Evolutionary conservation across 2,113 vertebrate genomes (phyloP), one percentile per base, ranked within the genome.

Genomic region (Planiliza haematocheilus): DNA sequence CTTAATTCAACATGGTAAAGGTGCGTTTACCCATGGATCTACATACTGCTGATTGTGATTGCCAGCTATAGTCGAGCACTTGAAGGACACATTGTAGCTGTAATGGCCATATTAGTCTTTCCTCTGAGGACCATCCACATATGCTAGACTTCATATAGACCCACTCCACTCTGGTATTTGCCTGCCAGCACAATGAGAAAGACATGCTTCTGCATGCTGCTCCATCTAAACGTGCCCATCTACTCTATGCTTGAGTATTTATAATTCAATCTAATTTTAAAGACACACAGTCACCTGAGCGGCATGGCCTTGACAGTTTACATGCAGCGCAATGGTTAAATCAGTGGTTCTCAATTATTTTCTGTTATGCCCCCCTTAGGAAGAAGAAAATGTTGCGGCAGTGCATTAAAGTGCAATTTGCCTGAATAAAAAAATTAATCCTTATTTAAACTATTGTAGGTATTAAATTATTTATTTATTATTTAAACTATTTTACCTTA

Each of bases 171-270:
- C 95, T 94, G 93, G 74, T 91, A 88, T 88, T 89, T 93, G 86
- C 92, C 91, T 92, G 91, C 85, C 84, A 91, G 89, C 93, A 90
- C 88, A 81, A 53, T 38, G 49, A 59, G 36, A 72, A 34, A 81
- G 93, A 90, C 95, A 95, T 94, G 94, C 91, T 91, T 71, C 82
- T 92, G 93, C 95, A 94, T 86, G 95, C 90, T 89, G 77, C 20
- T 30, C 12, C 8, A 57, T 45, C 17, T 48, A 69, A 24, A 49
- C 66, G 36, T 59, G 56, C 36, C 30, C 53, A 30, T 55, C 20
- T 1, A 4, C 52, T 7, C 12, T 14, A 36, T 20, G 11, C 21
- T 53, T 14, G 2, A 56, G 30, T 12, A 24, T 38, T 39, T 59
- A 30, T 30, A 30, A 30, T 30, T 14, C 7, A 13, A 10, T 53